Evolutionary conservation across 1,140 invertebrate genomes (phyloP).

Genomic region (Cylas formicarius): DNA sequence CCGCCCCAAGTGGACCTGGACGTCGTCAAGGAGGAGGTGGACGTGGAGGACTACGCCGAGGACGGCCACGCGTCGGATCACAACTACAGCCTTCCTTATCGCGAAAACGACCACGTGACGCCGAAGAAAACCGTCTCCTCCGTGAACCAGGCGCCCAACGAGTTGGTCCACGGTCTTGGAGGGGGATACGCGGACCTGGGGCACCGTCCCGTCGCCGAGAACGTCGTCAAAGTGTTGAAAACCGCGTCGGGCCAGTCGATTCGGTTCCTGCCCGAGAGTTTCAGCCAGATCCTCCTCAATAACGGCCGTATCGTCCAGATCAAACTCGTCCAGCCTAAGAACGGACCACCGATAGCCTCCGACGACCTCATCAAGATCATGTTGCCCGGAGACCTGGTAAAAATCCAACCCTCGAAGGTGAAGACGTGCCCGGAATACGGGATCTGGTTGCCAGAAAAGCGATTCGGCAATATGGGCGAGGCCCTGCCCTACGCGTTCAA

Average conservation of each 20-base stretch:
- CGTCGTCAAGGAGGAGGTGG: conserved; percentile 8
- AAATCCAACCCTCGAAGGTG: not conserved
- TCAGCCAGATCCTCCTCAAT: conserved; percentile 16
- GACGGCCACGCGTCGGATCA: conserved; percentile 20
- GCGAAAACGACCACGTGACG: conserved; percentile 1
- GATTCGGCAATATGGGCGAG: conserved; percentile 31
- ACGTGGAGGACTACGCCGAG: not conserved
- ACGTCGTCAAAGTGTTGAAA: conserved; percentile 13
- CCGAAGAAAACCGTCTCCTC: conserved; percentile 14
- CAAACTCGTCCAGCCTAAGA: conserved; percentile 13
- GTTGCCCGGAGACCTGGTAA: not conserved
- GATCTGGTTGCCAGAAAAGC: conserved; percentile 24
- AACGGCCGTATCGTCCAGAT: conserved; percentile 17
- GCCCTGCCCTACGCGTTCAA: conserved; percentile 34
- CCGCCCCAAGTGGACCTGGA: conserved; percentile 10
- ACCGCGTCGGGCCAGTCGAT: conserved; percentile 19
- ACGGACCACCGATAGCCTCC: too few species aligned
- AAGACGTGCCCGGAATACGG: conserved; percentile 11
- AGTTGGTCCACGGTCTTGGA: conserved; percentile 17
- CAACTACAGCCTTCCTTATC: conserved; percentile 22
- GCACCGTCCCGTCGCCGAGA: conserved; percentile 3
- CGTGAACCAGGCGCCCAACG: conserved; percentile 17
- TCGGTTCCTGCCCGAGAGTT: conserved; percentile 18
- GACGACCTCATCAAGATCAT: not conserved
- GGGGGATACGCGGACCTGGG: conserved; percentile 12